Evolutionary conservation across 2,113 vertebrate species (phyloP).

Genomic region (Upupa epops): DNA sequence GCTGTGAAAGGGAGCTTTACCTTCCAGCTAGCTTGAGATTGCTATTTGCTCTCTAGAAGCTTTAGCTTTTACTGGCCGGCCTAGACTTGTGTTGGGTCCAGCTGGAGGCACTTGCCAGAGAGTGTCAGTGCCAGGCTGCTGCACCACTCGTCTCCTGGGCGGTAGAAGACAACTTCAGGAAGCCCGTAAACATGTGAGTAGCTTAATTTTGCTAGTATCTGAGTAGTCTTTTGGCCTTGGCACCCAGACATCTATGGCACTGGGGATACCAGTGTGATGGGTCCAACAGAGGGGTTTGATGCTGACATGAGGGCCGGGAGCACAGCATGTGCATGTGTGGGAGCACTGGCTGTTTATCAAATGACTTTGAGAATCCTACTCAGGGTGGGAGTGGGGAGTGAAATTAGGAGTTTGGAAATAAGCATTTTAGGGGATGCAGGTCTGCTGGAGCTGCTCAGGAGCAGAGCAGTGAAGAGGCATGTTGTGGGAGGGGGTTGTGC

Average conservation of each 20-base stretch:
- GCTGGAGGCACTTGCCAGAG: not conserved
- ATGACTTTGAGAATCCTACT: not conserved
- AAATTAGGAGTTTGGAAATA: not conserved
- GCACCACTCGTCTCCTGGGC: rapidly evolving
- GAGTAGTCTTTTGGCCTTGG: rapidly evolving
- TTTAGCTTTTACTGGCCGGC: rapidly evolving
- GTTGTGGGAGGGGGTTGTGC: not conserved
- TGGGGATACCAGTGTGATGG: rapidly evolving
- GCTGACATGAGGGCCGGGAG: rapidly evolving
- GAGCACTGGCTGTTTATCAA: rapidly evolving
- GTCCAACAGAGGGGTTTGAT: not conserved
- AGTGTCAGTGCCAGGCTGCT: rapidly evolving
- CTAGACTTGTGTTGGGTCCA: rapidly evolving
- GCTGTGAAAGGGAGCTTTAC: rapidly evolving
- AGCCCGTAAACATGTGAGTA: not conserved
- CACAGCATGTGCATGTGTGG: not conserved
- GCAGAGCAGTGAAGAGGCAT: rapidly evolving
- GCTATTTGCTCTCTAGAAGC: rapidly evolving
- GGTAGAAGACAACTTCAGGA: rapidly evolving
- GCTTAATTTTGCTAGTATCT: rapidly evolving
- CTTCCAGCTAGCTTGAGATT: no score
- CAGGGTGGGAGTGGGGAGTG: rapidly evolving
- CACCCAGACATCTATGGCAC: rapidly evolving
- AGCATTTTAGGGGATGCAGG: not conserved
- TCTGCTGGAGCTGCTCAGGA: not conserved